Evolutionary conservation across 2,888 invertebrate genomes (phyloP).

Genomic region (Nephrotoma guestfalica): DNA sequence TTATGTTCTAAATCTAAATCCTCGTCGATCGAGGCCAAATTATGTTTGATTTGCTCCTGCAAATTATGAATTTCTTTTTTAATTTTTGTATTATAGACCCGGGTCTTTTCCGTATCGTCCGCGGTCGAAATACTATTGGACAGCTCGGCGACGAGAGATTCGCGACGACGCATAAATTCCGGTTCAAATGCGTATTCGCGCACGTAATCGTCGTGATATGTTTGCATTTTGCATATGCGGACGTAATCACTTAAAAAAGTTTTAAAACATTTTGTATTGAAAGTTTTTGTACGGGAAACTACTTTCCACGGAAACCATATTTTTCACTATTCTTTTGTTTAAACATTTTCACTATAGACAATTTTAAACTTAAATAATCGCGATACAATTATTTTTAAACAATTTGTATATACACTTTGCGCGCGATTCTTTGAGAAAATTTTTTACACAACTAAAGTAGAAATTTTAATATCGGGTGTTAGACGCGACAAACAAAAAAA

Average conservation of each 20-base stretch:
- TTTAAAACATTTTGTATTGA: not conserved
- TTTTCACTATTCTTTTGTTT: conserved; percentile 15
- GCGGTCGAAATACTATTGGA: not conserved
- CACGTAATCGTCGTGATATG: conserved; percentile 23
- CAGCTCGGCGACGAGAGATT: conserved; percentile 14
- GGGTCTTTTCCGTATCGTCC: not conserved
- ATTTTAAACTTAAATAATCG: not conserved
- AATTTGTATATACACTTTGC: not conserved
- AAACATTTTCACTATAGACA: conserved; percentile 12
- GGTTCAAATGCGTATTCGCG: conserved; percentile 31
- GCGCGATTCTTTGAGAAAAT: not conserved
- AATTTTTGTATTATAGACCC: not conserved
- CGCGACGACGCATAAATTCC: conserved; percentile 22
- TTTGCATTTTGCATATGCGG: not conserved
- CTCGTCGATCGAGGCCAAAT: not conserved
- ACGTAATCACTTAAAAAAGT: not conserved
- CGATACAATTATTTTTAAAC: not conserved
- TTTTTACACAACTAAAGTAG: not conserved
- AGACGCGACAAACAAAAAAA: not conserved
- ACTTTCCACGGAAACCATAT: conserved; percentile 15
- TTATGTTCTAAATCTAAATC: not conserved
- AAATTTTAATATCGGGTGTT: not conserved
- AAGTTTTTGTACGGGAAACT: not conserved
- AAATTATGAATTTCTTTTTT: not conserved
- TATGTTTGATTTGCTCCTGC: not conserved